These are phyloP conservation scores for Nymphalis polychloros DNA, from an alignment of 2,888 invertebrate species.

Conservation along the genomic window DNA sequence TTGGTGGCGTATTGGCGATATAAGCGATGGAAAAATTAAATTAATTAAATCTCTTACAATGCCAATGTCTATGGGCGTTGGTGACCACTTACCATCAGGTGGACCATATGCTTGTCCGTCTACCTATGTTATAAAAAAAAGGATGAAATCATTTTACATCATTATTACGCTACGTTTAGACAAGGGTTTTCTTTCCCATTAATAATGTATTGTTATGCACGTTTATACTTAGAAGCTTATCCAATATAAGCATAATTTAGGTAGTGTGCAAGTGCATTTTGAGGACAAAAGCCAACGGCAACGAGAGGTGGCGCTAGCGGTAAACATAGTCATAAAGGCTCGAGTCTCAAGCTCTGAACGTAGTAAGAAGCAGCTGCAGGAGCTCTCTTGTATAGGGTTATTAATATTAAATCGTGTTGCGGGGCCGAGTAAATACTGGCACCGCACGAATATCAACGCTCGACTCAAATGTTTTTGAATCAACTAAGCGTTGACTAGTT, in stretches of 20 bases:
- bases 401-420: slow-evolving; percentile 73
- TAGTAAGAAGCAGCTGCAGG: slow-evolving; percentile 54
- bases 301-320: slow-evolving; percentile 50
- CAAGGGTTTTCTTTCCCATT: neutral
- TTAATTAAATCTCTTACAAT: too few species aligned
- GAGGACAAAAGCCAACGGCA: slow-evolving; percentile 49
- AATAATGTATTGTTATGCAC: neutral
- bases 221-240: slow-evolving; percentile 5
- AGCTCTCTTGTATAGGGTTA: slow-evolving; percentile 68
- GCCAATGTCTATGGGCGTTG: too few species aligned
- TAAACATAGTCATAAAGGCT: slow-evolving; percentile 75
- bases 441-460: slow-evolving; percentile 1
- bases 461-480: slow-evolving; percentile 13
- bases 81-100: too few species aligned
- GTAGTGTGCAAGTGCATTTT: slow-evolving; percentile 50
- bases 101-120: too few species aligned
- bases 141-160: neutral
- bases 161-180: neutral
- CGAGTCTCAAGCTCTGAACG: slow-evolving; percentile 51
- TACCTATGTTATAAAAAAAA: too few species aligned
- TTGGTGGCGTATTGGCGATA: too few species aligned
- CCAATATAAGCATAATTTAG: slow-evolving; percentile 22
- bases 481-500: slow-evolving; percentile 1
- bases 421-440: slow-evolving; percentile 60
- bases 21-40: too few species aligned